Percentiles rank a stretch among this genome's conserved stretches.
Conservation (phyloP, 2,888 invertebrate genomes). For the Synergus laeviventris region DNA sequence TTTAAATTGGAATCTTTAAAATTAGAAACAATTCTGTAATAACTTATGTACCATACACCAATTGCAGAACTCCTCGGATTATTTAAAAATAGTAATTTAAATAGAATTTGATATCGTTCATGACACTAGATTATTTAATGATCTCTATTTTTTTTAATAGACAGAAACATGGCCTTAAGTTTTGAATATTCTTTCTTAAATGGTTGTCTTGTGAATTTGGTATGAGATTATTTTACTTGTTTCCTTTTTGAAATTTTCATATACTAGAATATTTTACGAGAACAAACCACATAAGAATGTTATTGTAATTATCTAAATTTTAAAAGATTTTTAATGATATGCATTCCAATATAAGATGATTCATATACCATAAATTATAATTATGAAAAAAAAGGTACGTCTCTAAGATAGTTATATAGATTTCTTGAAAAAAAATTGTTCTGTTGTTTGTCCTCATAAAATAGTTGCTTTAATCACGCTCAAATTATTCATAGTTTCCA, state of each 20-base stretch:
- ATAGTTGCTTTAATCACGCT: background rate
- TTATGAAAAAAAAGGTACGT: background rate
- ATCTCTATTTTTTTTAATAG: slow-evolving; percentile 4
- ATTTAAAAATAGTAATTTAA: background rate
- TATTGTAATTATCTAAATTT: background rate
- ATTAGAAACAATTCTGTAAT: background rate
- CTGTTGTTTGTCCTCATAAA: background rate
- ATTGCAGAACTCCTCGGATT: background rate
- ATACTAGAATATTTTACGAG: background rate
- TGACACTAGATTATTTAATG: slow-evolving; percentile 1
- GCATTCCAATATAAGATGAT: background rate
- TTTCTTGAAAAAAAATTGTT: background rate
- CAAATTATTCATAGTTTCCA: background rate
- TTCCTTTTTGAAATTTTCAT: background rate
- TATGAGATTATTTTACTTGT: background rate
- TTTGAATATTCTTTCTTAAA: slow-evolving; percentile 22
- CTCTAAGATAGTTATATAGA: background rate
- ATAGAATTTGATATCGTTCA: background rate
- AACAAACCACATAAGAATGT: background rate
- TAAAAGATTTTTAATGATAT: background rate
- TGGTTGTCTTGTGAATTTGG: background rate
- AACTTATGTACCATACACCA: too few species aligned
- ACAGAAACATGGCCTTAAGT: background rate
- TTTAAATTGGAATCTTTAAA: background rate
- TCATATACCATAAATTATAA: background rate